Conservation (phyloP, 2,797 vertebrate species). For the Morelia viridis region DNA sequence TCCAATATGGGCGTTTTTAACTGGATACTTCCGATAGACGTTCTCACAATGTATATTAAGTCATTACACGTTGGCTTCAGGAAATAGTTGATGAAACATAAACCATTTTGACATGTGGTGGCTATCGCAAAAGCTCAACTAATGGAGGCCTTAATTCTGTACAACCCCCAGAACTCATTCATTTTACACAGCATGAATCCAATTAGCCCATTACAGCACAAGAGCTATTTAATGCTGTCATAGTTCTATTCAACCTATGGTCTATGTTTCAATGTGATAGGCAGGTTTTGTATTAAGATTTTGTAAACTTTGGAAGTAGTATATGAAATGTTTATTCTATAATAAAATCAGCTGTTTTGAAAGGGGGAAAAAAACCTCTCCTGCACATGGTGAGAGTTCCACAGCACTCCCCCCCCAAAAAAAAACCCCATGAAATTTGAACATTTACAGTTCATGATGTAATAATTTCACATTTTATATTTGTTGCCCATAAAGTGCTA, state of each 20-base stretch:
- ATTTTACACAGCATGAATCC: constrained; percentile 24
- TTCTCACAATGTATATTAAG: neutral
- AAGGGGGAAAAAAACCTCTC: neutral
- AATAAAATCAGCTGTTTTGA: constrained; percentile 1
- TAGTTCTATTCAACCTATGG: neutral
- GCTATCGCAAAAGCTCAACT: constrained; percentile 20
- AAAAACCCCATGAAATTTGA: neutral
- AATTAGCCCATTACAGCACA: constrained; percentile 12
- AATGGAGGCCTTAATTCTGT: constrained; percentile 30
- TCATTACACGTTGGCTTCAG: neutral
- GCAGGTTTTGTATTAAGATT: constrained; percentile 6
- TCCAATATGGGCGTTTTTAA: neutral
- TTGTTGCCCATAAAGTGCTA: neutral
- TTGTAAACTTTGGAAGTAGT: neutral
- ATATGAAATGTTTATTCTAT: neutral
- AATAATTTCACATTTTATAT: neutral
- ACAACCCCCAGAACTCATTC: constrained; percentile 1
- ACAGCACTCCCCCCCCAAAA: neutral
- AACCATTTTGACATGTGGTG: constrained; percentile 25
- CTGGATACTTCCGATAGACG: neutral
- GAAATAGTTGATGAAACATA: constrained; percentile 4
- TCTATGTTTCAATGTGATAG: constrained; percentile 20
- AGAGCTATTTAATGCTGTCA: constrained; percentile 24
- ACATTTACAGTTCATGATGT: neutral
- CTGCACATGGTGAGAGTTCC: neutral